These are phyloP conservation scores for Corapipo altera DNA, from an alignment of 2,113 vertebrate species.

Conservation along the genomic window DNA sequence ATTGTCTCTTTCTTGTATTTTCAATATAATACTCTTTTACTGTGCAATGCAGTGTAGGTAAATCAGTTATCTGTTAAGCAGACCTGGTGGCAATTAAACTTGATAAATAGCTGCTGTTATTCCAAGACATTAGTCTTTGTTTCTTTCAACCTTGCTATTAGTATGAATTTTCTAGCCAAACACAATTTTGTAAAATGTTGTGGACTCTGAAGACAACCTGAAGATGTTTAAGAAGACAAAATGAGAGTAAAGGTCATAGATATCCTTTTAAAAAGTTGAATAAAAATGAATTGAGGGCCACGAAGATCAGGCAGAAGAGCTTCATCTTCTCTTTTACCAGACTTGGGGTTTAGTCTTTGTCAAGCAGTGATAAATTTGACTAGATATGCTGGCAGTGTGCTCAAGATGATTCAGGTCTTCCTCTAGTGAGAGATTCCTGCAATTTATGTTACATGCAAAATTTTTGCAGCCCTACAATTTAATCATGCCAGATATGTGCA, in stretches of 20 bases:
- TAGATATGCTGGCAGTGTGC: conserved; percentile 22
- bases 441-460: not conserved
- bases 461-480: not conserved
- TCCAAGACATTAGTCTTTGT: conserved; percentile 38
- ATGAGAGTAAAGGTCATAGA: conserved; percentile 46
- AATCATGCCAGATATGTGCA: not conserved
- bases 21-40: not conserved
- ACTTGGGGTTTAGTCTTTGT: conserved; percentile 6
- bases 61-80: not conserved
- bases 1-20: not conserved
- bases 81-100: conserved; percentile 42
- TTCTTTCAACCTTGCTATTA: conserved; percentile 17
- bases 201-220: conserved; percentile 47
- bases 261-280: conserved; percentile 43
- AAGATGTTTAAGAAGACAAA: conserved; percentile 41
- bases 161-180: conserved; percentile 47
- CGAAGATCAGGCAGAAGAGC: conserved; percentile 41
- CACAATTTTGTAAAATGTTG: not conserved
- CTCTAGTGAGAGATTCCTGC: not conserved
- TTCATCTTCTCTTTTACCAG: conserved; percentile 59
- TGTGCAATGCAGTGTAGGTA: not conserved
- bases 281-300: conserved; percentile 55
- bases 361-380: conserved; percentile 40
- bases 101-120: conserved; percentile 29
- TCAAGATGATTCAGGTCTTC: conserved; percentile 14